Conservation (phyloP, 2,113 vertebrate species). For the Eubucco bourcierii region DNA sequence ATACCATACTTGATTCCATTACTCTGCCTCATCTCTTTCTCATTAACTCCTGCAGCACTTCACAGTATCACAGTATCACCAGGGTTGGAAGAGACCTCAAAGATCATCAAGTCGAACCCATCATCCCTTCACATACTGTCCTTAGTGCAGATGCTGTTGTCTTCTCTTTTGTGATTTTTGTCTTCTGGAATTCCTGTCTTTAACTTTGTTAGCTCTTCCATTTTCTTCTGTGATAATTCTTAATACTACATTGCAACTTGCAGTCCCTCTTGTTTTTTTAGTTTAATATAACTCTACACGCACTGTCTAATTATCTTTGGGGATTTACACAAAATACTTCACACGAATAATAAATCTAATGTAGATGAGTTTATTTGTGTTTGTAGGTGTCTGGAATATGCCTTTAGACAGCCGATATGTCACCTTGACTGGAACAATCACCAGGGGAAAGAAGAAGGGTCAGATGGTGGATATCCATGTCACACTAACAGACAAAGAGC, state of each 20-base stretch:
- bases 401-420: constrained; percentile 94
- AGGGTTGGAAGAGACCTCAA: too few species aligned
- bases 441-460: constrained; percentile 96
- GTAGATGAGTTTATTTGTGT: constrained; percentile 28
- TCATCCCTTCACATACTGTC: background rate
- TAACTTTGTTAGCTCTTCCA: background rate
- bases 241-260: background rate
- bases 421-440: constrained; percentile 97
- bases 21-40: background rate
- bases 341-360: background rate
- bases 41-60: background rate
- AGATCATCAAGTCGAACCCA: too few species aligned
- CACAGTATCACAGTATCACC: too few species aligned
- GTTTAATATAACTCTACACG: background rate
- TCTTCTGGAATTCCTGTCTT: background rate
- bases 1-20: background rate
- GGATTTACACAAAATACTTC: background rate
- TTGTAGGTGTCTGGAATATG: constrained; percentile 82
- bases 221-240: background rate
- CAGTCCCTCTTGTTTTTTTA: background rate
- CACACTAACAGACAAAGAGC: constrained; percentile 91
- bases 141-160: background rate
- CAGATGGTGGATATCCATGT: constrained; percentile 98
- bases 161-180: background rate
- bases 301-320: background rate